Conservation (phyloP, 2,888 invertebrate species). For the Miltochrista miniata region DNA sequence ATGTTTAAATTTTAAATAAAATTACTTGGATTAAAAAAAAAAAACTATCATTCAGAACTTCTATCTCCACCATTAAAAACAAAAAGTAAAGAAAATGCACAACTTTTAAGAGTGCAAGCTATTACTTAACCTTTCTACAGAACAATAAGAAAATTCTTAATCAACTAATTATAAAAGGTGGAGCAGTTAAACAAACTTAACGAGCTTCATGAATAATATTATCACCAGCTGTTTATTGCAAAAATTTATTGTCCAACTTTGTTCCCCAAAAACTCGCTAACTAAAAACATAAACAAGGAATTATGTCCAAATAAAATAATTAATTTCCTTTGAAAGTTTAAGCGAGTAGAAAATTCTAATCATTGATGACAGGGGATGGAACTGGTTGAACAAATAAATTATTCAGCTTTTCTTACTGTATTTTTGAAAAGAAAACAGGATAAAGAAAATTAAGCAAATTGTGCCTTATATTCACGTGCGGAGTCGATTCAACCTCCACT, state of each 20-base stretch:
- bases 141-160: slow-evolving; percentile 59
- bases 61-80: slow-evolving; percentile 24
- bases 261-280: slow-evolving; percentile 68
- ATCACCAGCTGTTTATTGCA: slow-evolving; percentile 76
- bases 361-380: slow-evolving; percentile 5
- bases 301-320: slow-evolving; percentile 66
- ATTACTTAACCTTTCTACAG: slow-evolving; percentile 37
- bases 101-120: slow-evolving; percentile 36
- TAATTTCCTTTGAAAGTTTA: slow-evolving; percentile 43
- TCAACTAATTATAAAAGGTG: slow-evolving; percentile 68
- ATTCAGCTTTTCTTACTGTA: too few species aligned
- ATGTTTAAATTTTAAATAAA: too few species aligned
- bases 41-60: slow-evolving; percentile 10
- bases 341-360: slow-evolving; percentile 19
- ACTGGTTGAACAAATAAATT: too few species aligned
- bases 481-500: too few species aligned
- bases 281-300: slow-evolving; percentile 72
- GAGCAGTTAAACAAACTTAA: slow-evolving; percentile 71
- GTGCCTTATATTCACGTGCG: too few species aligned
- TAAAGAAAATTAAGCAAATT: too few species aligned
- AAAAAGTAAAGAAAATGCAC: slow-evolving; percentile 24
- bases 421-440: too few species aligned
- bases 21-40: too few species aligned
- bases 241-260: slow-evolving; percentile 73
- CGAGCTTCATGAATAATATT: slow-evolving; percentile 71